Base-by-base conservation (phyloP, 1,140 invertebrate species). In the Chelonus insularis region DNA sequence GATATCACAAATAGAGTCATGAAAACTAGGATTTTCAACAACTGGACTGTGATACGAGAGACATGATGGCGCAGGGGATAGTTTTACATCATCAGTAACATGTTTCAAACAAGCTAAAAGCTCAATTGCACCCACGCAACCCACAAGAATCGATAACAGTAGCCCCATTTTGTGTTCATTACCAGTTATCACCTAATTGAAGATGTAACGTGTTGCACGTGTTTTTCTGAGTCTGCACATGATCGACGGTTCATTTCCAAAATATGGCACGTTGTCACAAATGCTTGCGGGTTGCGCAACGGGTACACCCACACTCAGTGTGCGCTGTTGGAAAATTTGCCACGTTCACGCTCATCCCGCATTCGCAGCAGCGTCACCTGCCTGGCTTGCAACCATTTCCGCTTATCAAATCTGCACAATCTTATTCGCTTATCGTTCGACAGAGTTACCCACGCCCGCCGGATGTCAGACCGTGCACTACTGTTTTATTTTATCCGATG, bases 61-160 rank as follows among this genome's bases (percentile, higher is more conserved):
- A 32, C 76, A 77, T 0, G n/a, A n/a, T n/a, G 73, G 75, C 63
- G 52, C 69, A 61, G 69, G 68, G 4, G 62, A 63, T 54, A 68
- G 68, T 37, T 70, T 57, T 18, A 84, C 65, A 54, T 84, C 81
- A 57, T 83, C 78, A 20, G 82, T 68, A 34, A 87, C 80, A 67
- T 85, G 84, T 64, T 79, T 77, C 41, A 85, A 73, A 62, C 85
- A 87, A 34, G 84, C 82, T 11, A 88, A 71, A 11, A 89, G 81
- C 74, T 92, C 89, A 58, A 88, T 58, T 2, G 88, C 84, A 52
- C 90, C 89, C 16, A 88, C 84, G 69, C 89, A 91, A n/a, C 87
- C 84, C 61, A 91, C 83, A 20, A 91, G 73, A 68, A 89, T 78
- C 8, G 89, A 90, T 45, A 91, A 77, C 59, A 91, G 72, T 14